Evolutionary conservation across 2,113 vertebrate genomes (phyloP).

Genomic region (Myodes glareolus): DNA sequence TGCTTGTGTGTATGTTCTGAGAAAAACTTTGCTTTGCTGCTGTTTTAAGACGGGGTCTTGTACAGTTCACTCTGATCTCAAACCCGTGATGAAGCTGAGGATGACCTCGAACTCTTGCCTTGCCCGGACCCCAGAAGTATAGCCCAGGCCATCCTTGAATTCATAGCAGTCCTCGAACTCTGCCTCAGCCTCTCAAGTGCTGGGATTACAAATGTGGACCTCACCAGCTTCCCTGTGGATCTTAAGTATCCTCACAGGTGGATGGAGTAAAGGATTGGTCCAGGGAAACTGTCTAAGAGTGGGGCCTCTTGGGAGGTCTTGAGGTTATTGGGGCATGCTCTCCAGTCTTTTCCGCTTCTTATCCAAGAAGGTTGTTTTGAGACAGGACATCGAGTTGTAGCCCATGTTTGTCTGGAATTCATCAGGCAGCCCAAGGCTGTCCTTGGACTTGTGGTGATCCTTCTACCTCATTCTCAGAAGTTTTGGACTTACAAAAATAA

Average conservation of each 20-base stretch:
- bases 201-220: not conserved
- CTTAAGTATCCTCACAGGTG: not conserved
- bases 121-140: not conserved
- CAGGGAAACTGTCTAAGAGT: not conserved
- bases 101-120: not conserved
- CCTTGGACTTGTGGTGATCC: not conserved
- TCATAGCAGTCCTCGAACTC: not conserved
- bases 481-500: not conserved
- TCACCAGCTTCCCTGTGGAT: not conserved
- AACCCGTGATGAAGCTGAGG: not conserved
- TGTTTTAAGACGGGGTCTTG: not conserved
- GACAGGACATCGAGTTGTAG: not conserved
- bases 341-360: not conserved
- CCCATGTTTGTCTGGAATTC: not conserved
- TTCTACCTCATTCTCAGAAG: not conserved
- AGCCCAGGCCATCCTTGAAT: not conserved
- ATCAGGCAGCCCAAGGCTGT: not conserved
- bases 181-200: not conserved
- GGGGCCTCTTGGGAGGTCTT: not conserved
- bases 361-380: not conserved
- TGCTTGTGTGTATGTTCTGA: not conserved
- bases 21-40: constrained; percentile 35
- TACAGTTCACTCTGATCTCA: not conserved
- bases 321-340: not conserved
- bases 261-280: not conserved